A percentile compares a stretch with the other conserved stretches of the same genome.
Conservation (phyloP, 2,113 vertebrate genomes). For the Herpailurus yagouaroundi region DNA sequence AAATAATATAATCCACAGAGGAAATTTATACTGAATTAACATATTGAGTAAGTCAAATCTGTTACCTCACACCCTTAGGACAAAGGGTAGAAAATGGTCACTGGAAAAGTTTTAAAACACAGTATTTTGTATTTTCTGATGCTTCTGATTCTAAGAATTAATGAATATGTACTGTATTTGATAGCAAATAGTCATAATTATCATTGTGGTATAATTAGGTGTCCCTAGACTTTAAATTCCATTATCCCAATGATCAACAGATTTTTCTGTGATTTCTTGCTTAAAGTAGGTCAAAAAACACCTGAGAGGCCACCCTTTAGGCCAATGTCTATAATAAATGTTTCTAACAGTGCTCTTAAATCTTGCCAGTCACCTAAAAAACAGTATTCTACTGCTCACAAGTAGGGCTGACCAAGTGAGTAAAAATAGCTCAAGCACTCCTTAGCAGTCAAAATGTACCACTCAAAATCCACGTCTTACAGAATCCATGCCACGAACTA, state of each 20-base stretch:
- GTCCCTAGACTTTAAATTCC: not conserved
- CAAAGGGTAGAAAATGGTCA: not conserved
- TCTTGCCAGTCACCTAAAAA: not conserved
- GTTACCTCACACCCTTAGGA: not conserved
- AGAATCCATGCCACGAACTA: not conserved
- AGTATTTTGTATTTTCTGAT: slow-evolving; percentile 13
- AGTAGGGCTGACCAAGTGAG: not conserved
- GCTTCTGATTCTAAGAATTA: not conserved
- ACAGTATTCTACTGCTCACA: not conserved
- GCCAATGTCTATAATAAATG: not conserved
- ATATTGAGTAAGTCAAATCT: not conserved
- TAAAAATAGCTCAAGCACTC: not conserved
- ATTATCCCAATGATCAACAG: not conserved
- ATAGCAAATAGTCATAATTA: not conserved
- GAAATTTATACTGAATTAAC: not conserved
- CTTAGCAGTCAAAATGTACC: not conserved
- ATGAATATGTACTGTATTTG: not conserved
- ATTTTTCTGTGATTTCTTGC: not conserved
- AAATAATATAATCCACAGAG: not conserved
- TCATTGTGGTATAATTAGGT: not conserved
- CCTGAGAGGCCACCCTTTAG: not conserved
- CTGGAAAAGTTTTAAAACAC: not conserved
- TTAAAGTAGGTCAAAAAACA: not conserved
- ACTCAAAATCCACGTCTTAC: not conserved
- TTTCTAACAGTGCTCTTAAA: not conserved